These are phyloP conservation scores for Tolmerus cingulatus DNA, from an alignment of 2,888 invertebrate species.

Conservation along the genomic window DNA sequence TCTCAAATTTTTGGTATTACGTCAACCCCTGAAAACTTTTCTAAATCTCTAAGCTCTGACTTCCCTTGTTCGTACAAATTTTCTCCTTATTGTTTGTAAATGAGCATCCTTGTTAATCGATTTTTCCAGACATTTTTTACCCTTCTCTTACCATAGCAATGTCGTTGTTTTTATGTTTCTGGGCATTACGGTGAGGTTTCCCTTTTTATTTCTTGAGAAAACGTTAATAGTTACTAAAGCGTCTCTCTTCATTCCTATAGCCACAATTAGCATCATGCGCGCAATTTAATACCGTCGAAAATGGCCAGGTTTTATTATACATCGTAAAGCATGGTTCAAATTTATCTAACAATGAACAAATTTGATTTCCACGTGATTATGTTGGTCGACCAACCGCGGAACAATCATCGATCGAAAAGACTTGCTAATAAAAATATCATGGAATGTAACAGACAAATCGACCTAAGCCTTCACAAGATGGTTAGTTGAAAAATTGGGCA, in stretches of 20 bases:
- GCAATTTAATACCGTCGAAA: neutral
- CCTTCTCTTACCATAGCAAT: neutral
- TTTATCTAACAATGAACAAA: neutral
- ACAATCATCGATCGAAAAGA: neutral
- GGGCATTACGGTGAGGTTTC: neutral
- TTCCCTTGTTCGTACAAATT: neutral
- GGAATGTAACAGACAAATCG: neutral
- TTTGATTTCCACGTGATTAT: neutral
- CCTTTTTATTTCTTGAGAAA: neutral
- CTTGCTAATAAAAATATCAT: neutral
- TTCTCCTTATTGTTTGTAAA: neutral
- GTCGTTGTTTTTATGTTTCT: neutral
- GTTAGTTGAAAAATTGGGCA: neutral
- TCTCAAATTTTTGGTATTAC: neutral
- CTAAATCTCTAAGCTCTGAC: neutral
- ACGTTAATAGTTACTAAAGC: neutral
- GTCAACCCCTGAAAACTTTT: neutral
- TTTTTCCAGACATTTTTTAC: neutral
- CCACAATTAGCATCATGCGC: neutral
- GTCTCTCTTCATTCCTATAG: neutral
- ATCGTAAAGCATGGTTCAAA: neutral
- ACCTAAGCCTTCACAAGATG: neutral
- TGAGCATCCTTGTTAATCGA: neutral
- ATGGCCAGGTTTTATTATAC: neutral
- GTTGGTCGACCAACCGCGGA: neutral